Evolutionary conservation across 2,888 invertebrate species (phyloP).

Genomic region (Morinoia aosen): DNA sequence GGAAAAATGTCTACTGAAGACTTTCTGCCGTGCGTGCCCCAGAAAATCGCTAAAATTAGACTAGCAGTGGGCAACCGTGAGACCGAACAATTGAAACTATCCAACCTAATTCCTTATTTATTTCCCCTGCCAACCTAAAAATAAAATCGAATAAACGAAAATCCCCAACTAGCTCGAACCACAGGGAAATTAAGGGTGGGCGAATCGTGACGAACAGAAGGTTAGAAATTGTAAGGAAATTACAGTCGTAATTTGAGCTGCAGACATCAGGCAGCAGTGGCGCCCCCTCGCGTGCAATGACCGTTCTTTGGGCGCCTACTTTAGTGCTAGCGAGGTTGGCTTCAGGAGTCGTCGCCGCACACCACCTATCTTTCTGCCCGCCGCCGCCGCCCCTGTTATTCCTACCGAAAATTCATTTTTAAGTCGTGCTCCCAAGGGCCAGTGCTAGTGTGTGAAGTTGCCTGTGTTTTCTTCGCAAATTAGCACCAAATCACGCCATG

Average conservation of each 20-base stretch:
- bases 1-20: neutral
- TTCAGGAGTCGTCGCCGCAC: conserved; percentile 21
- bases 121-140: neutral
- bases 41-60: neutral
- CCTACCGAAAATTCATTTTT: neutral
- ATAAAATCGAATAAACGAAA: neutral
- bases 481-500: conserved; percentile 30
- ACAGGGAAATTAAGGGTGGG: neutral
- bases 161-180: neutral
- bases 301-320: neutral
- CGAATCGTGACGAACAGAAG: neutral
- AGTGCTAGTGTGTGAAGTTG: neutral
- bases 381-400: conserved; percentile 43
- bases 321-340: conserved; percentile 54
- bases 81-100: neutral
- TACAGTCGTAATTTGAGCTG: conserved; percentile 38
- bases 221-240: neutral
- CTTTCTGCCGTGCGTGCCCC: neutral
- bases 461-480: neutral
- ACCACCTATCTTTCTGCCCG: neutral
- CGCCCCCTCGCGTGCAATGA: neutral
- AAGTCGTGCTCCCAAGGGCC: neutral
- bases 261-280: neutral
- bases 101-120: neutral
- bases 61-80: neutral